Evolutionary conservation across 2,797 vertebrate species (phyloP), one percentile per base, ranked within the genome.

Genomic region (Prunella strophiata): DNA sequence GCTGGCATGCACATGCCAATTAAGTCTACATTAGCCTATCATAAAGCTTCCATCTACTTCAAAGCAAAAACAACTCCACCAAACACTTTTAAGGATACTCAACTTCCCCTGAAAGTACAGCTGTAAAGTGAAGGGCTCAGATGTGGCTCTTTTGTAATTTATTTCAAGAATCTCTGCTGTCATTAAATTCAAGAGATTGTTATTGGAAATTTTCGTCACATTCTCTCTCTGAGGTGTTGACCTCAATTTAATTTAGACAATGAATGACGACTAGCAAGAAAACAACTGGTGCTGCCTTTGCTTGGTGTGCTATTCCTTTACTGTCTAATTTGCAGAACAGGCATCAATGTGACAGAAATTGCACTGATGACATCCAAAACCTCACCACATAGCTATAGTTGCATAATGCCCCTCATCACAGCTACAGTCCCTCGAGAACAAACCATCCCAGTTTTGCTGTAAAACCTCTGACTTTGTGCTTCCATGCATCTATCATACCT

Each of bases 201-300:
- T 89, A 32, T 26, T 51, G 29, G 57, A 88, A 76, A 61, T 75
- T 72, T 96, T 86, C 32, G 84, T 72, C 34, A 42, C 27, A 45
- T 93, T 75, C 73, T 84, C 11, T 62, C 70, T 89, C 57, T 62
- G 62, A 86, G 48, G 70, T 86, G 55, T 84, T 75, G 50, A 90
- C 91, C 73, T 85, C 91, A 81, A 75, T 94, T 93, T 83, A 83
- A 61, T 81, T 91, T 57, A 92, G 81, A 74, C 68, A 89, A 66
- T 23, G 29, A 92, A 92, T 52, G 51, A 62, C 0, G 0, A 43
- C 42, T 29, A 74, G n/a, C 51, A 83, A 81, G 54, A 78, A 91
- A 93, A 84, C n/a, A 88, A 85, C 16, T 30, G n/a, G 40, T 52
- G 29, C 32, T 84, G 8, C n/a, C 30, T 90, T 75, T 76, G 14